Evolutionary conservation across 2,888 invertebrate species (phyloP).

Genomic region (Nomada fucata): DNA sequence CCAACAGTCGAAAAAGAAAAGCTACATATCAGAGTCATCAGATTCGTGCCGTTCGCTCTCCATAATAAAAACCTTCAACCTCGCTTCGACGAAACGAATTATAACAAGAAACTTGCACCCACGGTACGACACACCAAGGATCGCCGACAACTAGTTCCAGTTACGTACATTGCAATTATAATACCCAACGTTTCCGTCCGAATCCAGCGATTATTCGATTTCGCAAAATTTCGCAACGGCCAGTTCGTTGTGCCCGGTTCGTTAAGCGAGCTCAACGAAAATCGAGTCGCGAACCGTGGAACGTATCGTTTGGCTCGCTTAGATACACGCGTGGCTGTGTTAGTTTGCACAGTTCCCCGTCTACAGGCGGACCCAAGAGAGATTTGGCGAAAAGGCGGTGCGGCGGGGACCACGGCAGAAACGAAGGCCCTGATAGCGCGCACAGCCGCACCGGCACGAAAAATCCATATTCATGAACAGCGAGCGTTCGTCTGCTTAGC

Average conservation of each 20-base stretch:
- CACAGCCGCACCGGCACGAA: constrained; percentile 34
- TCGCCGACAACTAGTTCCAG: not conserved
- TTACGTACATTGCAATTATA: constrained; percentile 11
- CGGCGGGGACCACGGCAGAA: not conserved
- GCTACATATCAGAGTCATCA: too few relatives aligned
- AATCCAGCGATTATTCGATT: constrained; percentile 32
- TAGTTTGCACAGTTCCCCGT: constrained; percentile 21
- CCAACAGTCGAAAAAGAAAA: too few relatives aligned
- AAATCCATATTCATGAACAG: constrained; percentile 72
- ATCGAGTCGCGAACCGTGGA: constrained; percentile 1
- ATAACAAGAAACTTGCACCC: too few relatives aligned
- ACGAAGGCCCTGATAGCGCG: constrained; percentile 19
- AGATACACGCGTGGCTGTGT: constrained; percentile 41
- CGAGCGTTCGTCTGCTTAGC: constrained; percentile 11
- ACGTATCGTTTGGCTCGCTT: constrained; percentile 43
- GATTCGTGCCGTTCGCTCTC: too few relatives aligned
- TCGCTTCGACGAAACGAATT: too few relatives aligned
- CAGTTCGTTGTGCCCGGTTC: constrained; percentile 42
- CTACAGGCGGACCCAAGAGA: constrained; percentile 14
- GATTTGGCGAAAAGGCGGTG: constrained; percentile 30
- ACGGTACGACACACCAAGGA: too few relatives aligned
- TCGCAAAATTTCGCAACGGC: constrained; percentile 36
- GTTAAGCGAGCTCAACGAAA: constrained; percentile 50
- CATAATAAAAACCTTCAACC: too few relatives aligned
- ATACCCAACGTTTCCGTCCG: constrained; percentile 2